Evolutionary conservation across 2,797 vertebrate genomes (phyloP).

Genomic region (Cynodonichthys magdalenae): DNA sequence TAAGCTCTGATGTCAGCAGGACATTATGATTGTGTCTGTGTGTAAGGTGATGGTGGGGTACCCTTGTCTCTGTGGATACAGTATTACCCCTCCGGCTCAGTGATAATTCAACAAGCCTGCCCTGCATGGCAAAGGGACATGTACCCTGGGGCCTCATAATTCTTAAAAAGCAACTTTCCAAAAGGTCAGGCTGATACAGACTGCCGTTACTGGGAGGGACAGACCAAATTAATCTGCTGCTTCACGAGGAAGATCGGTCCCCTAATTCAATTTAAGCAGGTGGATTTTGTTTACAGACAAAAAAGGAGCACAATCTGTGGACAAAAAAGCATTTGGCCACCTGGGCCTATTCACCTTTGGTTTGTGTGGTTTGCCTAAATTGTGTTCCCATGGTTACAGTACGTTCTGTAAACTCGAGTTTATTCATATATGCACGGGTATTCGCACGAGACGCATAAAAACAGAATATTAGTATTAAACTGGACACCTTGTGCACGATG

Average conservation of each 20-base stretch:
- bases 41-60: constrained; percentile 5
- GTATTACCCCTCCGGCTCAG: constrained; percentile 55
- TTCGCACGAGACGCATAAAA: constrained; percentile 53
- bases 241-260: constrained; percentile 27
- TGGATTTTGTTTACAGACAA: constrained; percentile 22
- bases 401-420: constrained; percentile 34
- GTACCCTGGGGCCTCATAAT: constrained; percentile 55
- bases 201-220: constrained; percentile 34
- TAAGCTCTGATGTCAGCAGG: constrained; percentile 31
- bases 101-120: constrained; percentile 66
- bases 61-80: constrained; percentile 63
- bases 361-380: constrained; percentile 35
- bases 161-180: constrained; percentile 57
- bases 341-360: constrained; percentile 54
- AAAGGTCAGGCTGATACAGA: constrained; percentile 55
- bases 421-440: constrained; percentile 55
- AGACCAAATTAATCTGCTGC: constrained; percentile 17
- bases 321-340: constrained; percentile 37
- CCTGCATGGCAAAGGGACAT: constrained; percentile 43
- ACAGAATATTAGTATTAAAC: constrained; percentile 26
- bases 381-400: constrained; percentile 63
- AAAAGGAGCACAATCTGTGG: constrained; percentile 22
- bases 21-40: constrained; percentile 8
- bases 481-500: constrained; percentile 21
- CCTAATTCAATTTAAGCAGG: constrained; percentile 30